Base-by-base conservation (phyloP, 1,140 invertebrate species). In the Lasioglossum albipes region DNA sequence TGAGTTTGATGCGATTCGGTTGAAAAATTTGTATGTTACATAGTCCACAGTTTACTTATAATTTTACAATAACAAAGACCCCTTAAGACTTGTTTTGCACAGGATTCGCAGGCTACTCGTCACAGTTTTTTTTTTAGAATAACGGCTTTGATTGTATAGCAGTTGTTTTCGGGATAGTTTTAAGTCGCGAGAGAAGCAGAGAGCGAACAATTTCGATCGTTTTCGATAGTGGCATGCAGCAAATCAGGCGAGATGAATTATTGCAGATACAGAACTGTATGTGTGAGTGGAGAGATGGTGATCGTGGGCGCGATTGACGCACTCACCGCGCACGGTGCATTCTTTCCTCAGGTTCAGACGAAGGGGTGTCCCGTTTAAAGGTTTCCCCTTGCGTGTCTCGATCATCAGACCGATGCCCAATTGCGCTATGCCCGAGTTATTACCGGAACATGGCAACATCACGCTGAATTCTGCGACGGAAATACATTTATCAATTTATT, bases 321-420 rank as follows among this genome's bases (percentile, higher is more conserved):
- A 94, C 96, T 96, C 95, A 97, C 97, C 97, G 95, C 96, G 96
- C 94, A 97, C 96, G 92, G 96, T 96, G 95, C 98, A 99, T 95
- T 98, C 97, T 95, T 99, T 99, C 93, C 97, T 96, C 88, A 99
- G 95, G 90, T 96, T 96, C 83, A 99, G 95, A 90, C 96, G 95
- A 81, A 99, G 94, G 75, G 98, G 98, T 88, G 97, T 99, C 87
- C 97, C 98, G 89, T 97, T 96, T 76, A 99, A 93, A 67, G 96
- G 95, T 89, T 95, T 84, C 95, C 96, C 93, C 95, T 96, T 89
- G 95, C 95, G 90, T 94, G 90, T 96, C 93, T 97, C 95, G 82
- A 99, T 97, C 81, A 97, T 95, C 69, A 99, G 94, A 45, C 97
- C 97, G 89, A 99, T 97, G 82, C 96, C 96, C 92, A 99, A 97